phyloP scores from a whole-genome alignment of 2,888 invertebrate species.

The Drosophila tripunctata region DNA sequence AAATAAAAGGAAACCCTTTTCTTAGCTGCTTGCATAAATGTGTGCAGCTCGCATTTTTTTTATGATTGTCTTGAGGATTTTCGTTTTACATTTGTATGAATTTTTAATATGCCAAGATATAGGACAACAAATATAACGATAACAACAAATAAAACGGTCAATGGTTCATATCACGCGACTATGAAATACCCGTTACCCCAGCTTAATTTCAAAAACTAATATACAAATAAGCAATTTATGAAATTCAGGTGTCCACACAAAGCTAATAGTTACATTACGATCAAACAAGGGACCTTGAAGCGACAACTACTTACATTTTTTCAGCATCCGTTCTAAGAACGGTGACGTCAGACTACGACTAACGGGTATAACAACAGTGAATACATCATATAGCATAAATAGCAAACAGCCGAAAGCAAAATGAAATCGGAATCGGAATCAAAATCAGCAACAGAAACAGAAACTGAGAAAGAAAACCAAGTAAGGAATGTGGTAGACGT shows the following conservation, averaged over 20 bases:
- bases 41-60: conserved; percentile 51
- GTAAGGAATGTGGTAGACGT: conserved; percentile 2
- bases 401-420: conserved; percentile 76
- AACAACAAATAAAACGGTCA: no score
- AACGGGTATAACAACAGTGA: conserved; percentile 26
- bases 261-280: no score
- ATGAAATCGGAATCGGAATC: conserved; percentile 64
- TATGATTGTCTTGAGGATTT: conserved; percentile 80
- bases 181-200: background rate
- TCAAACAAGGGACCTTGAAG: no score
- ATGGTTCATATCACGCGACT: background rate
- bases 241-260: no score
- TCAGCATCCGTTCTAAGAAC: no score
- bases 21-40: background rate
- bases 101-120: conserved; percentile 71
- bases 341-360: no score
- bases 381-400: conserved; percentile 51
- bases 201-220: background rate
- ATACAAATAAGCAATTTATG: background rate
- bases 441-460: conserved; percentile 47
- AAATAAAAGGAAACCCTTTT: conserved; percentile 44
- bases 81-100: conserved; percentile 77
- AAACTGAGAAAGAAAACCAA: conserved; percentile 15
- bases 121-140: conserved; percentile 10
- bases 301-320: no score